Evolutionary conservation across 2,113 vertebrate species (phyloP).

Genomic region (Paedocypris sp.): DNA sequence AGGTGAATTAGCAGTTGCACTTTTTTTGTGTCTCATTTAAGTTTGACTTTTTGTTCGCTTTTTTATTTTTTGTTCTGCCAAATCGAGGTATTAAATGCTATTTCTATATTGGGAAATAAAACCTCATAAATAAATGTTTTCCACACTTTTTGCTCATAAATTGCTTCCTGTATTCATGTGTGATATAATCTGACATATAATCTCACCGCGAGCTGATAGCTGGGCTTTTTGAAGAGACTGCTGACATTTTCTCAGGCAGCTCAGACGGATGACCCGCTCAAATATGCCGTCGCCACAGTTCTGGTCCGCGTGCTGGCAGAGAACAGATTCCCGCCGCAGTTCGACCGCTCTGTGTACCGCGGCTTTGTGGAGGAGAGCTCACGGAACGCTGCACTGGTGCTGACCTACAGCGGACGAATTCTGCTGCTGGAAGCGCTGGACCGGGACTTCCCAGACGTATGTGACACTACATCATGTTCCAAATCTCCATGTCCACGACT

Average conservation of each 20-base stretch:
- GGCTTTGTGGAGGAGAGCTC: constrained; percentile 55
- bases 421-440: constrained; percentile 56
- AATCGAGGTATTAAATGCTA: no score
- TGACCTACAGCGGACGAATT: constrained; percentile 56
- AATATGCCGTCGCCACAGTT: constrained; percentile 62
- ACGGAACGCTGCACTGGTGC: constrained; percentile 52
- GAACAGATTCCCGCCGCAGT: constrained; percentile 55
- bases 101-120: no score
- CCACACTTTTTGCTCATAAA: no score
- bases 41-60: no score
- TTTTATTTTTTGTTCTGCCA: no score
- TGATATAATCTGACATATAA: no score
- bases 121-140: no score
- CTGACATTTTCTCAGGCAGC: constrained; percentile 50
- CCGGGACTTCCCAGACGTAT: constrained; percentile 61
- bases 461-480: background rate
- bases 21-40: no score
- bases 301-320: constrained; percentile 53
- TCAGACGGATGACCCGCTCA: constrained; percentile 64
- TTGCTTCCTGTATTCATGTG: no score
- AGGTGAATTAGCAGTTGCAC: no score
- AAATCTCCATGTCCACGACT: background rate
- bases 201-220: no score
- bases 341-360: constrained; percentile 46
- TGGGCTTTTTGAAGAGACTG: background rate